These are phyloP conservation scores for Urechis unicinctus DNA, from an alignment of 2,888 invertebrate species.

Conservation along the genomic window DNA sequence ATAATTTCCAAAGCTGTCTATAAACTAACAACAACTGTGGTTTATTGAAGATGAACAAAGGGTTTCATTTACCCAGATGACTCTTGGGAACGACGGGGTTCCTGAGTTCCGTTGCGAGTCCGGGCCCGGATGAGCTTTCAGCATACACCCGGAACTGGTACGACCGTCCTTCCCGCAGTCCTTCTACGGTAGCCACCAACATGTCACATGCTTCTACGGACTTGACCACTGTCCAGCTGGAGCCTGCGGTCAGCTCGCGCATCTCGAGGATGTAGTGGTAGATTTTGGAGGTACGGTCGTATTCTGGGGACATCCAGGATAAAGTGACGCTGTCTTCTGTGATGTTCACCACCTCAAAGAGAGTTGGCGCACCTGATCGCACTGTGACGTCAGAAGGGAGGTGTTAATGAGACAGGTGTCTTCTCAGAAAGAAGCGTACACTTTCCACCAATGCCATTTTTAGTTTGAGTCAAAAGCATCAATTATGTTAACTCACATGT, in stretches of 20 bases:
- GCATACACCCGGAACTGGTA: slow-evolving; percentile 26
- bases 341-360: slow-evolving; percentile 30
- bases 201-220: slow-evolving; percentile 19
- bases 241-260: slow-evolving; percentile 54
- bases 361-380: slow-evolving; percentile 17
- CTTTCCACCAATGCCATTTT: neutral
- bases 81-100: slow-evolving; percentile 34
- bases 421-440: neutral
- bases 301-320: slow-evolving; percentile 45
- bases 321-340: slow-evolving; percentile 43
- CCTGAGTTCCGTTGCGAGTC: slow-evolving; percentile 26
- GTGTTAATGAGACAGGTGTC: neutral
- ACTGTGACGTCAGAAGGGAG: slow-evolving; percentile 8
- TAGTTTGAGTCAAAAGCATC: neutral
- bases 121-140: slow-evolving; percentile 22
- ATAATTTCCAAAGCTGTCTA: too few relatives aligned
- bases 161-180: slow-evolving; percentile 18
- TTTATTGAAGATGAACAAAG: neutral
- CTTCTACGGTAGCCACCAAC: slow-evolving; percentile 18
- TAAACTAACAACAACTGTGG: neutral
- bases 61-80: slow-evolving; percentile 33
- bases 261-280: slow-evolving; percentile 46
- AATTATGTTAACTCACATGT: neutral
- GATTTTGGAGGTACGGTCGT: slow-evolving; percentile 47
- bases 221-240: slow-evolving; percentile 48